Evolutionary conservation across 1,140 invertebrate species (phyloP).

Genomic region (Parasteatoda tepidariorum): DNA sequence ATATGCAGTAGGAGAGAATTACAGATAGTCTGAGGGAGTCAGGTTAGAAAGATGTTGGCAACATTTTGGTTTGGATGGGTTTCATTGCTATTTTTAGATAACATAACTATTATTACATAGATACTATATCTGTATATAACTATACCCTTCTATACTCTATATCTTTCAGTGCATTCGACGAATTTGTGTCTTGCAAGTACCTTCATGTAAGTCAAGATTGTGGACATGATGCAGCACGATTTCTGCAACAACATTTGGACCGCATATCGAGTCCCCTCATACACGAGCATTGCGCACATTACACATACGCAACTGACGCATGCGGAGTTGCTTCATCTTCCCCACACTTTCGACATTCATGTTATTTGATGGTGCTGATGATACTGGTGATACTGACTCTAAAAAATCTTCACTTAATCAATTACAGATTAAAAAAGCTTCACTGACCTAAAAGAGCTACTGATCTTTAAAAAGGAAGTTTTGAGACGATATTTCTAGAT

Average conservation of each 20-base stretch:
- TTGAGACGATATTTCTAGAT: neutral
- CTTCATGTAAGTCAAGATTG: slow-evolving; percentile 60
- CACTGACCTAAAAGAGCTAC: neutral
- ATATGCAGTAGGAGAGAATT: too few relatives aligned
- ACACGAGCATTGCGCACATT: slow-evolving; percentile 62
- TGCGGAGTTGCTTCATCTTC: slow-evolving; percentile 22
- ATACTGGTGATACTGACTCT: neutral
- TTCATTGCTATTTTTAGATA: too few relatives aligned
- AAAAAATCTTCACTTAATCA: neutral
- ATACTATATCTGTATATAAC: too few relatives aligned
- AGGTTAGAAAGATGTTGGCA: too few relatives aligned
- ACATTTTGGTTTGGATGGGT: too few relatives aligned
- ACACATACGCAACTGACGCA: slow-evolving; percentile 59
- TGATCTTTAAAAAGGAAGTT: neutral
- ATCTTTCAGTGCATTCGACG: slow-evolving; percentile 60
- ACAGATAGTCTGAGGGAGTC: too few relatives aligned
- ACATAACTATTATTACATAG: too few relatives aligned
- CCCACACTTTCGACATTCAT: neutral
- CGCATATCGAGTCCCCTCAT: slow-evolving; percentile 62
- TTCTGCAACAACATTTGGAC: slow-evolving; percentile 61
- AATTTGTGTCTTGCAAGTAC: slow-evolving; percentile 62
- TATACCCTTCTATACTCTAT: too few relatives aligned
- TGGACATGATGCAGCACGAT: slow-evolving; percentile 54
- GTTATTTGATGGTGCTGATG: neutral
- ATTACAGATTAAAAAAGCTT: neutral